Base-by-base conservation (phyloP, 2,113 vertebrate species). In the Cathartes aura region DNA sequence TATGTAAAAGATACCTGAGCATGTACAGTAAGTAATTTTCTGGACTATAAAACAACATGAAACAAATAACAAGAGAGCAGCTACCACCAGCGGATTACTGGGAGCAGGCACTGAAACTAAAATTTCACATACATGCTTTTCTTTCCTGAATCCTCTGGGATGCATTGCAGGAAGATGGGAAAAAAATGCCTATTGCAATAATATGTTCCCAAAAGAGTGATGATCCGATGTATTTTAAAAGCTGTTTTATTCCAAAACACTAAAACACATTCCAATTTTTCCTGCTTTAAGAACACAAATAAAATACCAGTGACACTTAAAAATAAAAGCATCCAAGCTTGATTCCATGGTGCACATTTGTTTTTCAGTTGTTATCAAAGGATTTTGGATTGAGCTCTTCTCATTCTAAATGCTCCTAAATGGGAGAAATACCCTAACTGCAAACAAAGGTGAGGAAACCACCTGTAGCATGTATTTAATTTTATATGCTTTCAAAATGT, bases 21-120 rank as follows among this genome's bases (percentile, higher is more conserved):
- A 80, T 79, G 43, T 63, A 75, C 24, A 72, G 48, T 88, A 82
- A 90, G 62, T 86, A 86, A 94, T 95, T 86, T 95, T 71, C 50
- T 67, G 75, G 53, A 66, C 67, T 67, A 67, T 67, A 83, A 93
- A 93, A 32, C 58, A 82, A 45, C 36, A 66, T 2, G 2, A 86
- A 90, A 76, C 74, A 93, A 95, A 62, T 43, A 74, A 48, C 34
- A 87, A 48, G 45, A 76, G 29, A 93, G 7, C 7, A 40, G 13
- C 32, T 80, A 78, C 12, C 30, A 42, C 15, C 26, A 58, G 15
- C n/a, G 80, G 18, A 63, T 84, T 87, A 74, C 2, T 24, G 8
- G 26, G 26, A 90, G 18, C 23, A 52, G 36, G 8, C 23, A 93
- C 21, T 75, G 73, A 75, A 81, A 68, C 16, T 75, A 60, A 80